A percentile compares a stretch with the other conserved stretches of the same genome.
Evolutionary conservation across 2,113 vertebrate genomes (phyloP).

Genomic region (Rhineura floridana): DNA sequence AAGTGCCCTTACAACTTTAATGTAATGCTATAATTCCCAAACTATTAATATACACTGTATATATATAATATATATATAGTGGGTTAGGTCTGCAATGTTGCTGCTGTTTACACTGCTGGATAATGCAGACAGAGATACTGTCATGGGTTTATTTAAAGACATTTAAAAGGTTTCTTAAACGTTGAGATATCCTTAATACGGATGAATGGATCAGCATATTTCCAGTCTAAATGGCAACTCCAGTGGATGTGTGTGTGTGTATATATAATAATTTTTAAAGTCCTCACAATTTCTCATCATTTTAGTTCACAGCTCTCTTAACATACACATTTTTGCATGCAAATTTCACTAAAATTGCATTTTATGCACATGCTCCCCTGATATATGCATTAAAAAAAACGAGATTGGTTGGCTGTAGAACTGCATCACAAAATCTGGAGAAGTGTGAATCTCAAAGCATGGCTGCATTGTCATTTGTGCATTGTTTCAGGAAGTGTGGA

Average conservation of each 20-base stretch:
- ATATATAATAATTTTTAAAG: too few species aligned
- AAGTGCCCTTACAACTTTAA: constrained; percentile 40
- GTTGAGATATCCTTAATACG: background rate
- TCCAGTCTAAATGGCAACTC: too few species aligned
- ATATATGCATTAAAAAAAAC: too few species aligned
- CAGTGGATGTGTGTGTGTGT: too few species aligned
- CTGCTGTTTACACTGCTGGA: constrained; percentile 50
- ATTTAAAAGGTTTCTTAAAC: background rate
- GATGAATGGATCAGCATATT: too few species aligned
- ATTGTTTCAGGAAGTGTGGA: background rate
- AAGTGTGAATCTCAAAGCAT: background rate
- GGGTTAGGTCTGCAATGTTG: constrained; percentile 22
- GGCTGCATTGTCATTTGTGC: background rate
- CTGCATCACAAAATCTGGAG: background rate
- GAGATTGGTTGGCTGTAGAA: background rate
- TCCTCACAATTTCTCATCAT: too few species aligned
- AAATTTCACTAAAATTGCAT: too few species aligned
- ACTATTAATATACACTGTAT: constrained; percentile 48
- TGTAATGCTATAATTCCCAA: constrained; percentile 24
- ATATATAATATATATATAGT: constrained; percentile 47
- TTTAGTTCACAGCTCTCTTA: too few species aligned
- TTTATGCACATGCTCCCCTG: too few species aligned
- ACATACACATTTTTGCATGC: too few species aligned
- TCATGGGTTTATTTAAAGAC: constrained; percentile 3
- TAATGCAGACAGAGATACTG: background rate